A percentile compares a stretch with the other conserved stretches of the same genome.
Evolutionary conservation across 2,888 invertebrate genomes (phyloP).

Genomic region (Dasysyrphus albostriatus): DNA sequence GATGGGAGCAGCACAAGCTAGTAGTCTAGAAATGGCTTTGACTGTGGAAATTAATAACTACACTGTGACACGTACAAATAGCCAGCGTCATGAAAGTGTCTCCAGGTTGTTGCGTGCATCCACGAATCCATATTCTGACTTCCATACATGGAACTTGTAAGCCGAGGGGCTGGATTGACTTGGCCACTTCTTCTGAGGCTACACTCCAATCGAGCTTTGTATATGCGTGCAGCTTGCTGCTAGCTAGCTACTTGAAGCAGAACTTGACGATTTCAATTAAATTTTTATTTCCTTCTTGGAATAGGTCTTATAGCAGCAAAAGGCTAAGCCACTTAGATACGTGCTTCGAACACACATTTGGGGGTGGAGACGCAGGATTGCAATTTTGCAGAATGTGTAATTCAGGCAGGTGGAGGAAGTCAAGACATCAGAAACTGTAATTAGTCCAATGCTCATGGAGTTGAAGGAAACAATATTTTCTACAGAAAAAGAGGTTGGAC

Average conservation of each 20-base stretch:
- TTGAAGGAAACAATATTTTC: conserved; percentile 45
- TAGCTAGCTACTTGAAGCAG: conserved; percentile 54
- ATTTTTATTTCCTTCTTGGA: conserved; percentile 60
- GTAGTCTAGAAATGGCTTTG: conserved; percentile 69
- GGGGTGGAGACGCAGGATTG: conserved; percentile 18
- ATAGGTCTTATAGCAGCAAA: not conserved
- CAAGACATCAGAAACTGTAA: conserved; percentile 50
- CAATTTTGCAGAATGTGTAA: conserved; percentile 50
- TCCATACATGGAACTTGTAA: conserved; percentile 45
- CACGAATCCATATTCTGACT: conserved; percentile 66
- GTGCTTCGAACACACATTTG: conserved; percentile 31
- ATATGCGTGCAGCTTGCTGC: not conserved
- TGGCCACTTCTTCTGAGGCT: not conserved
- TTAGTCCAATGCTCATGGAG: conserved; percentile 69
- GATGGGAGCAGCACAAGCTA: conserved; percentile 40
- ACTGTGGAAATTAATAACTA: conserved; percentile 75
- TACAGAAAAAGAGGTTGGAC: conserved; percentile 17
- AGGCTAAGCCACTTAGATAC: conserved; percentile 34
- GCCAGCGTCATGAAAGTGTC: conserved; percentile 74
- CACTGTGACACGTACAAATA: conserved; percentile 75
- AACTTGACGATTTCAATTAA: conserved; percentile 73
- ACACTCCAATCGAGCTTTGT: not conserved
- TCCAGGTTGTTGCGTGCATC: conserved; percentile 70
- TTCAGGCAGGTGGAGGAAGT: conserved; percentile 69
- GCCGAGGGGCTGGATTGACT: conserved; percentile 28